phyloP scores from a whole-genome alignment of 2,888 invertebrate species.

The Hirudinaria manillensis region DNA sequence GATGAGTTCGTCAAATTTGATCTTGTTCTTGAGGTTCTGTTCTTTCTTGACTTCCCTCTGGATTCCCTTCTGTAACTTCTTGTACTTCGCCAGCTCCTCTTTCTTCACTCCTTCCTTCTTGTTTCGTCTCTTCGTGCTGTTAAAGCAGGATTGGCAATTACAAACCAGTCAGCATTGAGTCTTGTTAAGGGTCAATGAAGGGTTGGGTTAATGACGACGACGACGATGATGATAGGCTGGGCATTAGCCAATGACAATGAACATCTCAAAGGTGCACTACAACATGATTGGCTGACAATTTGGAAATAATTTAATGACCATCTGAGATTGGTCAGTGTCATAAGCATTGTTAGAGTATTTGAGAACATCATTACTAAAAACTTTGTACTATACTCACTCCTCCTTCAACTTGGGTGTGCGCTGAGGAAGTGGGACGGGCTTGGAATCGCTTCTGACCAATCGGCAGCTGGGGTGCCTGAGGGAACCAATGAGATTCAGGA shows the following conservation, averaged over 20 bases:
- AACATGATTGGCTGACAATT: too few relatives aligned
- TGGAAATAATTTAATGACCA: too few relatives aligned
- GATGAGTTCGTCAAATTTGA: slow-evolving; percentile 18
- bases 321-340: too few relatives aligned
- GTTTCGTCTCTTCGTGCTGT: background rate
- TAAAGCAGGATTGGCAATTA: too few relatives aligned
- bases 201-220: background rate
- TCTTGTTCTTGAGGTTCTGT: slow-evolving; percentile 21
- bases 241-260: background rate
- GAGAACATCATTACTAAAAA: background rate
- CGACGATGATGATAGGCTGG: background rate
- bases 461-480: background rate
- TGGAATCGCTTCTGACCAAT: background rate
- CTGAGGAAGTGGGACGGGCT: slow-evolving; percentile 3
- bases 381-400: background rate
- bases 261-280: too few relatives aligned
- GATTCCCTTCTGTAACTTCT: slow-evolving; percentile 28
- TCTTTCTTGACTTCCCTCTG: slow-evolving; percentile 29
- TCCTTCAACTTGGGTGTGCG: background rate
- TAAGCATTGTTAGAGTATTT: too few relatives aligned
- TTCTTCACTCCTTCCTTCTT: background rate
- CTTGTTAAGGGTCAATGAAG: too few relatives aligned
- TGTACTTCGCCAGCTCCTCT: slow-evolving; percentile 12
- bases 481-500: background rate
- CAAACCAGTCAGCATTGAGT: too few relatives aligned